phyloP scores from a whole-genome alignment of 2,113 vertebrate species.

The Pseudopodoces humilis region DNA sequence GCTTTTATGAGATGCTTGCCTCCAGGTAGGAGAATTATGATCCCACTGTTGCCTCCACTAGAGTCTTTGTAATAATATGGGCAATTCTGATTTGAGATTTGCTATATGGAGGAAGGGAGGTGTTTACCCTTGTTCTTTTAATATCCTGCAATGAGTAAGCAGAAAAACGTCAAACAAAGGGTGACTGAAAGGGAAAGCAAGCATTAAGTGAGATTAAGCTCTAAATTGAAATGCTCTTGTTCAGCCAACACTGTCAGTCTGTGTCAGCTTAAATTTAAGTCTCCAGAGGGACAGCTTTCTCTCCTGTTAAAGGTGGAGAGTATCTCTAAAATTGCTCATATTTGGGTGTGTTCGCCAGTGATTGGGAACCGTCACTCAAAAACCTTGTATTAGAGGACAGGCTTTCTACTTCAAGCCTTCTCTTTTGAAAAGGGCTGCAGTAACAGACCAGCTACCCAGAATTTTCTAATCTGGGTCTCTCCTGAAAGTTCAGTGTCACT shows the following conservation, averaged over 20 bases:
- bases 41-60: neutral
- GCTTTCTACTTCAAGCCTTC: neutral
- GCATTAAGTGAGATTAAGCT: constrained; percentile 25
- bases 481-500: neutral
- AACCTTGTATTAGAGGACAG: neutral
- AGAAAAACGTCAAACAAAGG: constrained; percentile 37
- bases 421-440: neutral
- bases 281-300: neutral
- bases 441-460: neutral
- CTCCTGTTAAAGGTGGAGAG: neutral
- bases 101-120: neutral
- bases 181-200: constrained; percentile 37
- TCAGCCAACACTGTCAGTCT: neutral
- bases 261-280: neutral
- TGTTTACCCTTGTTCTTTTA: neutral
- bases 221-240: constrained; percentile 19
- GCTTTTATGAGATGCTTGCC: neutral
- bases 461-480: neutral
- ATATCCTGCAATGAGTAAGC: constrained; percentile 42
- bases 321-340: neutral
- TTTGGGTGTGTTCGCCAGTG: neutral
- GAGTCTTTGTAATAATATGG: neutral
- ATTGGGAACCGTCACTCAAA: neutral
- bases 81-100: neutral
- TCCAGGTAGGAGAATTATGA: neutral